Base-by-base conservation (phyloP, 1,140 invertebrate species). In the Tetranychus urticae region DNA sequence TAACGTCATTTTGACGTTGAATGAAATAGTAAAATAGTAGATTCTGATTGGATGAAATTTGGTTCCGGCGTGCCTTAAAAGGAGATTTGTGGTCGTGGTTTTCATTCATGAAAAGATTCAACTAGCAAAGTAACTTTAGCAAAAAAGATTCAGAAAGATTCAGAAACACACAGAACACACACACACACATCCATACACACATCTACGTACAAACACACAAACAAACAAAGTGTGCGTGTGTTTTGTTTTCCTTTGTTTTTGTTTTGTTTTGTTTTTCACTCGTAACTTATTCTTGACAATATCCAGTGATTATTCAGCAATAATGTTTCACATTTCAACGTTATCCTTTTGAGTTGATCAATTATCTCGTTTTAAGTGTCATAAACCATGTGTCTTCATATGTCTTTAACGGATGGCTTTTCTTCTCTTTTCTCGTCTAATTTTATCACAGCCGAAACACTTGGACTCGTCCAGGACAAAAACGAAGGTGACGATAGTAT, bases 361-460 rank as follows among this genome's bases (percentile, higher is more conserved):
- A 23, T 23, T 23, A 23, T 54, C 50, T 54, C 14, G 50, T 54
- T 54, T 14, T 31, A 23, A 54, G 5, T 54, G 50, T 34, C 12
- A 48, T 1, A 13, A 12, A 48, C 12, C 12, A 48, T 48, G 12
- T 12, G 12, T 12, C 46, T 48, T 12, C n/a, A n/a, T 13, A 23
- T 23, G 23, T 23, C 23, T 23, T 23, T 23, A 23, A 23, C 23
- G 23, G 54, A 56, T 39, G 35, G 14, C 3, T 23, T 35, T 57
- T 36, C 34, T 2, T 10, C 35, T 36, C 34, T 36, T 57, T 23
- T 57, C 33, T 6, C 1, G 33, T 39, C 8, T 10, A 35, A 31
- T 47, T 59, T 35, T 4, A 35, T n/a, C 13, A 64, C 55, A 64
- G 64, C 61, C 54, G 67, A 68, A 64, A 58, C 67, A 64, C 64